phyloP scores from a whole-genome alignment of 1,140 invertebrate genomes.

The Aphis craccivora region DNA sequence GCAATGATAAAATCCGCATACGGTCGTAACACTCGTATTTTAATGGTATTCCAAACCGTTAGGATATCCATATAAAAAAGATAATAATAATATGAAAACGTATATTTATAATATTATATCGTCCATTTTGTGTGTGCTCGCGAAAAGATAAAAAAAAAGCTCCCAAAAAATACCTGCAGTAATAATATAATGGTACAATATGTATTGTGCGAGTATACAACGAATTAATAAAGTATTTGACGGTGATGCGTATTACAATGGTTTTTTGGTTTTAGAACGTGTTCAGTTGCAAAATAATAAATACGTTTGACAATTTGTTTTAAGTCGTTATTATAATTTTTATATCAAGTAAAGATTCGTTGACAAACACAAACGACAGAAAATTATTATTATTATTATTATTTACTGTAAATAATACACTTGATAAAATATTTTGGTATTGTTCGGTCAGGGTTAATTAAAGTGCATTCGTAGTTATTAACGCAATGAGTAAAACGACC shows the following conservation, averaged over 20 bases:
- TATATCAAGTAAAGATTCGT: too few relatives aligned
- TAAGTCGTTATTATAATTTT: too few relatives aligned
- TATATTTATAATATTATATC: neutral
- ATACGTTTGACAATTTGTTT: too few relatives aligned
- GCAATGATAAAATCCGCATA: neutral
- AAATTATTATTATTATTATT: too few relatives aligned
- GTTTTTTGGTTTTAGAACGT: too few relatives aligned
- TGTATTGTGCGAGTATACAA: neutral
- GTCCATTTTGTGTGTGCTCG: neutral
- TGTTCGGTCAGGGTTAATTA: neutral
- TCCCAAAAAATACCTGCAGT: neutral
- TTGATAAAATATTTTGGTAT: neutral
- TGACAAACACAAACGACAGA: too few relatives aligned
- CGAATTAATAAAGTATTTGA: neutral
- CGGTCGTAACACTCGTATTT: constrained; percentile 20
- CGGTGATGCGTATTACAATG: too few relatives aligned
- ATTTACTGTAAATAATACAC: too few relatives aligned
- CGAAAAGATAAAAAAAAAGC: neutral
- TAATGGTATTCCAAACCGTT: constrained; percentile 10
- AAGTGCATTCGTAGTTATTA: neutral
- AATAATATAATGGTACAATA: neutral
- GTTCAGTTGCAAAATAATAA: too few relatives aligned
- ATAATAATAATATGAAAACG: neutral
- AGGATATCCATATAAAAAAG: neutral
- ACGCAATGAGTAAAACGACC: neutral